These are phyloP conservation scores for Pristiophorus japonicus DNA, from an alignment of 2,113 vertebrate genomes.

Conservation along the genomic window DNA sequence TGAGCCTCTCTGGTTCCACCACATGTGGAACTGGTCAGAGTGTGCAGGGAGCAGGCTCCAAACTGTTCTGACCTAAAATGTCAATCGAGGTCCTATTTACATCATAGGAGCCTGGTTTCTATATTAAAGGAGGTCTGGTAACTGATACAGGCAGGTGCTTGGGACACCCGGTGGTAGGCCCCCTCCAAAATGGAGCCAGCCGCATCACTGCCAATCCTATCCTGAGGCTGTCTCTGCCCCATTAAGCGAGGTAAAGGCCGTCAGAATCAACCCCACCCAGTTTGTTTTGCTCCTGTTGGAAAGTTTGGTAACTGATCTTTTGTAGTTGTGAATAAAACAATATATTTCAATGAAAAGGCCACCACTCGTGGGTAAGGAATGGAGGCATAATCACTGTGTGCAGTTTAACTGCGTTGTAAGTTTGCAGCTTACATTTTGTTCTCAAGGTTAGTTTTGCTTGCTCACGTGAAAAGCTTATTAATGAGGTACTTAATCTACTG, in stretches of 20 bases:
- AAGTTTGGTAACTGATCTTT: neutral
- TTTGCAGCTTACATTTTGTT: neutral
- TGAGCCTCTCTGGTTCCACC: neutral
- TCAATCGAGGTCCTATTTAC: neutral
- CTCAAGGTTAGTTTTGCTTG: neutral
- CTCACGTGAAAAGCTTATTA: constrained; percentile 11
- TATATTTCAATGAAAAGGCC: neutral
- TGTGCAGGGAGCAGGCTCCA: neutral
- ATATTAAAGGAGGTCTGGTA: neutral
- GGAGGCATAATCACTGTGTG: neutral
- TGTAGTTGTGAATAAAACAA: neutral
- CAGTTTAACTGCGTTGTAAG: neutral
- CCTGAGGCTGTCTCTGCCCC: neutral
- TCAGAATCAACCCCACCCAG: neutral
- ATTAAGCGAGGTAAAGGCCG: neutral
- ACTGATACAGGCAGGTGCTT: neutral
- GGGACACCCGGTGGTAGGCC: neutral
- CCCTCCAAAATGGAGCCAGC: neutral
- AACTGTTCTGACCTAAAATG: neutral
- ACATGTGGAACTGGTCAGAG: neutral
- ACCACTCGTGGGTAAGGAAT: neutral
- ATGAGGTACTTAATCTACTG: constrained; percentile 8
- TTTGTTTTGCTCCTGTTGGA: neutral
- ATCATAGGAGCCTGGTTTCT: neutral
- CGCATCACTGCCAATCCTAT: neutral